Conservation (phyloP, 1,140 invertebrate species). For the Zophobas morio region DNA sequence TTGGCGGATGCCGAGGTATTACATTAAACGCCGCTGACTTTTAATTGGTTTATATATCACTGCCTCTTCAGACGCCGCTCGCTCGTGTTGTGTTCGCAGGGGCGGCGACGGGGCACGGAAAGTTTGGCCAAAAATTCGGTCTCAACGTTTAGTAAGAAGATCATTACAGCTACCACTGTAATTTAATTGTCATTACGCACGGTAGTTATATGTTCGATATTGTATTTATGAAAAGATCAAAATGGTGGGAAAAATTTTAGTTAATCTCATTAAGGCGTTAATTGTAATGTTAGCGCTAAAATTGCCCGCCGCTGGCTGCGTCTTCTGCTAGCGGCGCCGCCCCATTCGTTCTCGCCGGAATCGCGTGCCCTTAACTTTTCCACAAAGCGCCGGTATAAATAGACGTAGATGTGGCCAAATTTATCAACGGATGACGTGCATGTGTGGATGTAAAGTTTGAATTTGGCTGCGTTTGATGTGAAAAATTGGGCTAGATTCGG, state of each 20-base stretch:
- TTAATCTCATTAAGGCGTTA: too few relatives aligned
- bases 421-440: constrained; percentile 11
- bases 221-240: too few relatives aligned
- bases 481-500: constrained; percentile 20
- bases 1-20: constrained; percentile 63
- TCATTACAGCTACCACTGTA: too few relatives aligned
- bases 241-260: too few relatives aligned
- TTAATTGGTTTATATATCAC: constrained; percentile 65
- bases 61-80: constrained; percentile 53
- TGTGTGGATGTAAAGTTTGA: constrained; percentile 4
- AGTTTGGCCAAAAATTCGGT: too few relatives aligned
- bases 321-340: not conserved
- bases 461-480: constrained; percentile 10
- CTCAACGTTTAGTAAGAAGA: too few relatives aligned
- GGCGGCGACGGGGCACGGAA: too few relatives aligned
- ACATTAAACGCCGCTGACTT: constrained; percentile 64
- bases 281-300: too few relatives aligned
- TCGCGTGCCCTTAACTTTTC: constrained; percentile 12
- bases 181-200: too few relatives aligned
- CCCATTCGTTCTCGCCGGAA: constrained; percentile 31
- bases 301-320: not conserved
- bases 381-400: constrained; percentile 2
- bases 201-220: too few relatives aligned
- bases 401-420: constrained; percentile 26
- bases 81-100: too few relatives aligned